These are phyloP conservation scores for Tamias sibiricus DNA, from an alignment of 2,113 vertebrate genomes.

Conservation along the genomic window DNA sequence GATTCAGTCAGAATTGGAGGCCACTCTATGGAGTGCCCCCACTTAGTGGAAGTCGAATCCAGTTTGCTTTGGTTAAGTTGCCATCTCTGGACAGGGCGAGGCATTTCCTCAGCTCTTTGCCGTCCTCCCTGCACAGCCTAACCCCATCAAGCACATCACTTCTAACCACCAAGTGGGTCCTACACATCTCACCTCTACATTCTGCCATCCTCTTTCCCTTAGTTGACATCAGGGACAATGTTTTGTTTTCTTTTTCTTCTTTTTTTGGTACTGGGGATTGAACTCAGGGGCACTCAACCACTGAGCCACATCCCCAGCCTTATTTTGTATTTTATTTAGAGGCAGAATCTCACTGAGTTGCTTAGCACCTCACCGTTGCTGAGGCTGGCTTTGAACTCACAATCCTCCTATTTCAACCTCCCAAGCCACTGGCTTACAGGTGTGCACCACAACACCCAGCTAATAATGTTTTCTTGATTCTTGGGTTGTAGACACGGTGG, in stretches of 20 bases:
- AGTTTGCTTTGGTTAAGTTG: background rate
- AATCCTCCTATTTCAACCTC: no score
- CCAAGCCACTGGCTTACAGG: no score
- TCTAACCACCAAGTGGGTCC: background rate
- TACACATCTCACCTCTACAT: background rate
- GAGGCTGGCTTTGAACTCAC: no score
- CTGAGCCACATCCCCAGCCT: no score
- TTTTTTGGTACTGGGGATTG: no score
- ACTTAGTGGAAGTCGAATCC: background rate
- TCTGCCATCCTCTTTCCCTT: background rate
- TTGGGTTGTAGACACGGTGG: background rate
- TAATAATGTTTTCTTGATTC: background rate
- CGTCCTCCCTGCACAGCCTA: background rate
- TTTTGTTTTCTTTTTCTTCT: no score
- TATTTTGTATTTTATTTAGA: no score
- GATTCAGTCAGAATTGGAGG: background rate
- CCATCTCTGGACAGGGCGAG: background rate
- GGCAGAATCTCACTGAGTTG: no score
- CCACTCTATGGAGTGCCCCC: background rate
- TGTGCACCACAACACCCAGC: no score
- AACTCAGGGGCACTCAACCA: no score
- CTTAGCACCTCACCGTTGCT: no score
- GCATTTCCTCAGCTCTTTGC: background rate
- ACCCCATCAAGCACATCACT: background rate
- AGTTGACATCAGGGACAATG: background rate